Base-by-base conservation (phyloP, 2,888 invertebrate species). In the Aplocera efformata region DNA sequence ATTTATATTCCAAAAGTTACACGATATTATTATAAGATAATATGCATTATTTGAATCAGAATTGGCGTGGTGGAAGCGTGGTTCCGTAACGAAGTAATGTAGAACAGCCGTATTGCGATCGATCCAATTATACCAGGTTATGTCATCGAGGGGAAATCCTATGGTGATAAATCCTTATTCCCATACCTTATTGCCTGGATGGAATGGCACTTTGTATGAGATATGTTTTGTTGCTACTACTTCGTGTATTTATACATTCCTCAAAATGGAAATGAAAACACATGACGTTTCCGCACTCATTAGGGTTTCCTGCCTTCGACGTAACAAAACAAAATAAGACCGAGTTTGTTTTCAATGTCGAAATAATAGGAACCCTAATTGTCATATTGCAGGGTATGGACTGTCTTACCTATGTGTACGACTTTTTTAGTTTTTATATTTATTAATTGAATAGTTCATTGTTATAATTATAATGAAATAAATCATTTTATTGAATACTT, bases 1-100 rank as follows among this genome's bases (percentile, higher is more conserved):
- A 73, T 67, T 63, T 52, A 55, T 60, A 44, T 32, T 44, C 32
- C 53, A 61, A 65, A 61, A 65, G 56, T 61, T 56, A 63, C 48
- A 44, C 40, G 49, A 48, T 50, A 49, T 50, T 42, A 21, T 32
- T 33, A 39, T 47, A 39, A 48, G 10, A 17, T 31, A 17, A 17
- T n/a, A 5, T 37, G 22, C 33, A 49, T 47, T 46, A 47, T 48
- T 44, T 37, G 27, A 22, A 9, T 25, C 38, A 26, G 26, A 33
- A 42, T 41, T 32, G 26, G 32, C 35, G 25, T n/a, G n/a, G n/a
- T n/a, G n/a, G n/a, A 45, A 45, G 31, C 42, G 29, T 11, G 42
- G 26, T 24, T 22, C 42, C 33, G 31, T 41, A 49, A 49, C 37
- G 29, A 42, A 42, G 42, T 40, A 39, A 24, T 33, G 6, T 26